Percentiles rank a stretch among this genome's conserved stretches.
Evolutionary conservation across 1,140 invertebrate genomes (phyloP).

Genomic region (Bombus ignitus): DNA sequence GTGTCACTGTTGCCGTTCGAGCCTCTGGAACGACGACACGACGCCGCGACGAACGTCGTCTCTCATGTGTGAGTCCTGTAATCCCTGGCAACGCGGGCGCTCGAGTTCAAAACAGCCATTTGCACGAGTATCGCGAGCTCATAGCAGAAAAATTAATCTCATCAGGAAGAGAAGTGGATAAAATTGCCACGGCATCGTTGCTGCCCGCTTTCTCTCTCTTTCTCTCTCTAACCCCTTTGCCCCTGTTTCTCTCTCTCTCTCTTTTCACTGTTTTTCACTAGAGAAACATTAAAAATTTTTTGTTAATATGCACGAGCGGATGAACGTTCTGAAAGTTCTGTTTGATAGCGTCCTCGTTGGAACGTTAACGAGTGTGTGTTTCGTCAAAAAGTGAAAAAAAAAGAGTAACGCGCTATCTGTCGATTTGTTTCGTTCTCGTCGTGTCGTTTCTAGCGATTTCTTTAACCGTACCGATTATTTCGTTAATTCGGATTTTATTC

Average conservation of each 20-base stretch:
- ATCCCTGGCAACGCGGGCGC: not conserved
- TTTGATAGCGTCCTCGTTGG: not conserved
- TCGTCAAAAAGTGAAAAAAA: not conserved
- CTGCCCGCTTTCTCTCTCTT: not conserved
- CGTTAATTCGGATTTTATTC: not conserved
- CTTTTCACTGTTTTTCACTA: not conserved
- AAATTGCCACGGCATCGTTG: not conserved
- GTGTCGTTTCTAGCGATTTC: not conserved
- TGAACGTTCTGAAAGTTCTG: conserved; percentile 9
- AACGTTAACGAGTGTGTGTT: conserved; percentile 11
- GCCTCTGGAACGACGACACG: not conserved
- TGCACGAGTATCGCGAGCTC: not conserved
- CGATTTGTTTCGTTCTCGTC: not conserved
- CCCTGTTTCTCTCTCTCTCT: not conserved
- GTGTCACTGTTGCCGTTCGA: conserved; percentile 10
- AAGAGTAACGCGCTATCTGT: not conserved
- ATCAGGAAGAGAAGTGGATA: conserved; percentile 1
- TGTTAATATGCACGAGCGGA: not conserved
- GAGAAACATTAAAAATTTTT: conserved; percentile 17
- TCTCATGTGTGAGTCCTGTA: conserved; percentile 5
- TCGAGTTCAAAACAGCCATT: conserved; percentile 19
- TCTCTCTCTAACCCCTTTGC: not conserved
- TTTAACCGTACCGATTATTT: not conserved
- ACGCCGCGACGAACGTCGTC: not conserved
- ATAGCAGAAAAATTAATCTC: conserved; percentile 35